A percentile compares a stretch with the other conserved stretches of the same genome.
Evolutionary conservation across 1,140 invertebrate genomes (phyloP).

Genomic region (Philopotamus ludificatus): DNA sequence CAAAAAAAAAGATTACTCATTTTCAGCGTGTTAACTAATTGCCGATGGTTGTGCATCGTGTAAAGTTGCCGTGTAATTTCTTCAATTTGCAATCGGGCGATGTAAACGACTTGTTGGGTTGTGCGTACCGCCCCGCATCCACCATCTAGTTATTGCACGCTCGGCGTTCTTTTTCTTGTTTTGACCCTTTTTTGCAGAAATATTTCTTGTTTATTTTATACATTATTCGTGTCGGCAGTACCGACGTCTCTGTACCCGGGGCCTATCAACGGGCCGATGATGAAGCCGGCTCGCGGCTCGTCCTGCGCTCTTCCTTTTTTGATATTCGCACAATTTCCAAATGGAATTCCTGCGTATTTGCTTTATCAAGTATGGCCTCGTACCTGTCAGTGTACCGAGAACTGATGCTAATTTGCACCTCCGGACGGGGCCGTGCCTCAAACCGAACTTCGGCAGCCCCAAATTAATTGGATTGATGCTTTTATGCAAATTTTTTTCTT

Average conservation of each 20-base stretch:
- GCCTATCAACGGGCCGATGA: too few species aligned
- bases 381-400: not conserved
- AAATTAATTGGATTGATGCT: constrained; percentile 35
- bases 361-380: too few species aligned
- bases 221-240: constrained; percentile 5
- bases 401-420: constrained; percentile 7
- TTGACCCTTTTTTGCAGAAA: constrained; percentile 19
- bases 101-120: not conserved
- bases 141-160: constrained; percentile 24
- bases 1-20: too few species aligned
- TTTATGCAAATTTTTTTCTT: constrained; percentile 30
- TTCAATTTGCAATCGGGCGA: too few species aligned
- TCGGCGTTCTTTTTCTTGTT: constrained; percentile 16
- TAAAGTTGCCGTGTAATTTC: too few species aligned
- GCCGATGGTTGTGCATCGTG: too few species aligned
- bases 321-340: too few species aligned
- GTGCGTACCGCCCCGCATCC: not conserved
- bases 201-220: constrained; percentile 23
- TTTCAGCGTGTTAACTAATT: too few species aligned
- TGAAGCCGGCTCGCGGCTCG: too few species aligned
- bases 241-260: constrained; percentile 5
- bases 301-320: too few species aligned
- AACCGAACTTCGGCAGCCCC: constrained; percentile 17
- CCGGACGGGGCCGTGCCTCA: not conserved
- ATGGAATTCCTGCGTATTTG: too few species aligned